Conservation (phyloP, 2,888 invertebrate species). For the Paralinhomoeus sp. region DNA sequence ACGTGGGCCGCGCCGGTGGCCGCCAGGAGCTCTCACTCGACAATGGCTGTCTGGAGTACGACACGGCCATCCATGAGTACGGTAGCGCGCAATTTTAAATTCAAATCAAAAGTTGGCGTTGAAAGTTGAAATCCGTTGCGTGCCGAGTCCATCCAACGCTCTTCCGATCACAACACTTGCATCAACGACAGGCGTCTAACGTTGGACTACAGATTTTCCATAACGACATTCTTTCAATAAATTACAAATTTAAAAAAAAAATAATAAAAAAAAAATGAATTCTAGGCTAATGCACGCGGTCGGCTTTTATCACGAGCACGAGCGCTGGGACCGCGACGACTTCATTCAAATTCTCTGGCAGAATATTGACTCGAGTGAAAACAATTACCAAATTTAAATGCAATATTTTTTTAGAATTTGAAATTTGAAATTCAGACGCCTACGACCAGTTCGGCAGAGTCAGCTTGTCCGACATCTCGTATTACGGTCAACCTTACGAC, state of each 20-base stretch:
- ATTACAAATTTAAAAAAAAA: too few species aligned
- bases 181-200: too few species aligned
- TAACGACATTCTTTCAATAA: too few species aligned
- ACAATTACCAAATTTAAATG: too few species aligned
- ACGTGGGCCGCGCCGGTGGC: slow-evolving; percentile 23
- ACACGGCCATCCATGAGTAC: slow-evolving; percentile 25
- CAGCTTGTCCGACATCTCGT: slow-evolving; percentile 20
- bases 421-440: slow-evolving; percentile 14
- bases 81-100: too few species aligned
- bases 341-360: slow-evolving; percentile 23
- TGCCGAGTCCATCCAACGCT: too few species aligned
- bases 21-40: slow-evolving; percentile 23
- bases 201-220: too few species aligned
- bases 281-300: slow-evolving; percentile 20
- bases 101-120: too few species aligned
- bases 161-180: too few species aligned
- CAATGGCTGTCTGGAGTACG: slow-evolving; percentile 23
- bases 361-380: slow-evolving; percentile 22
- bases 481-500: slow-evolving; percentile 22
- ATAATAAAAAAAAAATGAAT: too few species aligned
- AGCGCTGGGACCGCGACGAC: slow-evolving; percentile 23
- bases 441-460: slow-evolving; percentile 26
- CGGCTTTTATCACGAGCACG: slow-evolving; percentile 25
- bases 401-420: too few species aligned
- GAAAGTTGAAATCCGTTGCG: too few species aligned